These are phyloP conservation scores for Sander vitreus DNA, from an alignment of 2,113 vertebrate genomes.

Conservation along the genomic window DNA sequence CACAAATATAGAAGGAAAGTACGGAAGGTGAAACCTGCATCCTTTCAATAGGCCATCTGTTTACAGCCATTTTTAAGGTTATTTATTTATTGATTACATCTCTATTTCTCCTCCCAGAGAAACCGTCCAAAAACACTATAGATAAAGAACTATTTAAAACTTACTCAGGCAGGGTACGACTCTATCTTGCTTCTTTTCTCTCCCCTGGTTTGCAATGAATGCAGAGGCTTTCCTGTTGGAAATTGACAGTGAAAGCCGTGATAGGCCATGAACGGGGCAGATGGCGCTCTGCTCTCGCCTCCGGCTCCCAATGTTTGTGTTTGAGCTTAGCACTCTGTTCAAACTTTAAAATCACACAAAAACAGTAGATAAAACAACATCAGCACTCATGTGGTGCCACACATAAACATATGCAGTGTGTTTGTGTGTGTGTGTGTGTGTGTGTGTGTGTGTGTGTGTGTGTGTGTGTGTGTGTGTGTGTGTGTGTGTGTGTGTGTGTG, in stretches of 20 bases:
- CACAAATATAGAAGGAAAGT: conserved; percentile 61
- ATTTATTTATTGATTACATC: conserved; percentile 84
- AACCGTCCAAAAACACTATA: conserved; percentile 51
- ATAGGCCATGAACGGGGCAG: conserved; percentile 77
- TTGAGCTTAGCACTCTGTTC: conserved; percentile 82
- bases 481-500: conserved; percentile 23
- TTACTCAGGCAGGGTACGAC: conserved; percentile 50
- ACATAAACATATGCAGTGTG: conserved; percentile 56
- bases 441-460: conserved; percentile 30
- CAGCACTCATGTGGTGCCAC: conserved; percentile 72
- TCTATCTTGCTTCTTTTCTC: conserved; percentile 63
- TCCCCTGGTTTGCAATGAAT: conserved; percentile 66
- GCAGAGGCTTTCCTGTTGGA: conserved; percentile 61
- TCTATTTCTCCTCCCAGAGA: conserved; percentile 68
- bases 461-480: conserved; percentile 35
- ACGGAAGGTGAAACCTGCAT: conserved; percentile 72
- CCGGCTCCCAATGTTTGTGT: conserved; percentile 79
- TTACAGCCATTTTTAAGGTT: conserved; percentile 83
- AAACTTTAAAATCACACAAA: conserved; percentile 80
- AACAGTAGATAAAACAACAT: conserved; percentile 82
- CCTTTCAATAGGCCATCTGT: conserved; percentile 83
- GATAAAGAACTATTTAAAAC: conserved; percentile 82
- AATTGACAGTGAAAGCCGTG: conserved; percentile 72
- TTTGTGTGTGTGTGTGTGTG: conserved; percentile 18
- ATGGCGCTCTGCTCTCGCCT: conserved; percentile 72